phyloP scores from a whole-genome alignment of 2,113 vertebrate species.

The Balaeniceps rex region DNA sequence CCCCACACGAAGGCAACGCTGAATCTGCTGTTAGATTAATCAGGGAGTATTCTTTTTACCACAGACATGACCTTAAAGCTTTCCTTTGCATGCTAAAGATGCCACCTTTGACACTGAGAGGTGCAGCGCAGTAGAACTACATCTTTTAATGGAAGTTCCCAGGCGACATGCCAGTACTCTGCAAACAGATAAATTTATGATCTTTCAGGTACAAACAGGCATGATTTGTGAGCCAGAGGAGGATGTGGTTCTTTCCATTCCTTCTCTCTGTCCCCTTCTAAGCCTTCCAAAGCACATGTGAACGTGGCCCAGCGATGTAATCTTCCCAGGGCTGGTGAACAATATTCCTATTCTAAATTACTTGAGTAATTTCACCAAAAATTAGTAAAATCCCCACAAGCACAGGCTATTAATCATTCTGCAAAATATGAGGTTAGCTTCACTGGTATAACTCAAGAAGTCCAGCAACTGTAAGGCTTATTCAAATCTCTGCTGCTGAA shows the following conservation, averaged over 20 bases:
- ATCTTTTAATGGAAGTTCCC: slow-evolving; percentile 9
- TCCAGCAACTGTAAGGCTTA: background rate
- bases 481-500: background rate
- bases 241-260: slow-evolving; percentile 18
- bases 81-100: background rate
- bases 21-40: background rate
- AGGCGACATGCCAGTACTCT: background rate
- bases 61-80: background rate
- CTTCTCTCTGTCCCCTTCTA: background rate
- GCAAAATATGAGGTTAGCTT: background rate
- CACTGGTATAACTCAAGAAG: background rate
- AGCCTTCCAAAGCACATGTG: background rate
- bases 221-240: background rate
- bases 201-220: slow-evolving; percentile 56
- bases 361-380: background rate
- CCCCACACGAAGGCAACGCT: background rate
- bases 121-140: background rate
- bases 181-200: slow-evolving; percentile 42
- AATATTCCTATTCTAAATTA: background rate
- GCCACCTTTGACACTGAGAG: background rate
- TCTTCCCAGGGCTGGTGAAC: background rate
- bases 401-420: background rate
- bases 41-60: background rate
- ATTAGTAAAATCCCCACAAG: background rate
- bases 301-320: background rate